Evolutionary conservation across 1,140 invertebrate genomes (phyloP), one percentile per base, ranked within the genome.

Genomic region (Leptopilina boulardi): DNA sequence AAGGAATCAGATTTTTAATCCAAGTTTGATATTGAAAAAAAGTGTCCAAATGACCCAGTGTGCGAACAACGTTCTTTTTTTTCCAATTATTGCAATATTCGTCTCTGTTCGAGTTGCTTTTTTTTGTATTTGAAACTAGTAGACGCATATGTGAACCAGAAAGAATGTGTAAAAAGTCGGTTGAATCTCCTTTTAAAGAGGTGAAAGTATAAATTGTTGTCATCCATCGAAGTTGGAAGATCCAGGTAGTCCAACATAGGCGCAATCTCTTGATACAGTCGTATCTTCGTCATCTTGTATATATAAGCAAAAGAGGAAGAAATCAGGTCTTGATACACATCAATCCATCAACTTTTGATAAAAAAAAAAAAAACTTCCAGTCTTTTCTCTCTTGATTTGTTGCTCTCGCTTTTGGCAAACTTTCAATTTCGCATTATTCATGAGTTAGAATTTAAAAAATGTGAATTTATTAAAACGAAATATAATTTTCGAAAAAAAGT

Each of bases 201-300:
- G 59, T 66, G 59, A 66, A 66, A 66, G 59, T 66, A n/a, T n/a
- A 66, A 66, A 66, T 66, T n/a, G 23, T 66, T 66, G 59, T 66
- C 59, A 30, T 66, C 59, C 59, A 30, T 30, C 23, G 21, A 66
- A 59, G 10, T 13, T 59, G 21, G 56, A 59, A 66, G 59, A 51
- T 51, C 47, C 47, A 51, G 47, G 47, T 51, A 51, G 47, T 5
- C 47, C 5, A 18, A 51, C n/a, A 51, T 5, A 51, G 42, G 42
- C n/a, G 18, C 59, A 66, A 66, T 66, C 59, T 66, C 11, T 30
- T n/a, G 10, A 1, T 23, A 30, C 15, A 6, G 26, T n/a, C 59
- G 26, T 30, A 15, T 66, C 10, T 13, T 66, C 51, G 13, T 13
- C 1, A 30, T n/a, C 15, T n/a, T n/a, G n/a, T n/a, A n/a, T n/a